These are phyloP conservation scores for Ptychobarbus kaznakovi DNA, from an alignment of 2,797 vertebrate species.

Conservation along the genomic window DNA sequence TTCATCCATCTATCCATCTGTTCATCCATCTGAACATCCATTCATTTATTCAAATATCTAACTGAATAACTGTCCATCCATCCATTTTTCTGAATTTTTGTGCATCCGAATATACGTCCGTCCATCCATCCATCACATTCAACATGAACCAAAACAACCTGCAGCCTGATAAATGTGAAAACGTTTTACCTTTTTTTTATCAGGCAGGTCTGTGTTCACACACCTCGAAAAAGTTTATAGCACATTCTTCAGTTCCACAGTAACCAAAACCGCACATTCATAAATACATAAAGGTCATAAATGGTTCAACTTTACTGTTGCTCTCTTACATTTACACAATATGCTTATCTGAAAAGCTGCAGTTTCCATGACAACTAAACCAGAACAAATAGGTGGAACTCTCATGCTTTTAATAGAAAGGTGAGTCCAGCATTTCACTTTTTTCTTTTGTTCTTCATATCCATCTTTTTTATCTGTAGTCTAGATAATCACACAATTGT, in stretches of 20 bases:
- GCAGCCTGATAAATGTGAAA: not conserved
- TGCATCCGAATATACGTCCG: not conserved
- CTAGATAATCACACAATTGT: not conserved
- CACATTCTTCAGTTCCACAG: conserved; percentile 23
- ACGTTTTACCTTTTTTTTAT: not conserved
- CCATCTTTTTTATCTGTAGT: conserved; percentile 10
- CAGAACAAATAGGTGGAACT: conserved; percentile 52
- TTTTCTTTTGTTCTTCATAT: conserved; percentile 34
- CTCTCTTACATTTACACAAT: conserved; percentile 48
- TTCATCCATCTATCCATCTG: not conserved
- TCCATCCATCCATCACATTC: not conserved
- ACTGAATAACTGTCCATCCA: not conserved
- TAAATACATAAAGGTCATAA: conserved; percentile 65
- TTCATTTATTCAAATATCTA: not conserved
- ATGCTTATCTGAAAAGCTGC: conserved; percentile 45
- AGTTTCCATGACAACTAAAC: conserved; percentile 61
- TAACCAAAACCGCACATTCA: conserved; percentile 36
- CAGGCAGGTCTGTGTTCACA: not conserved
- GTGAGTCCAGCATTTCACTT: conserved; percentile 30
- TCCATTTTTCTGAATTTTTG: not conserved
- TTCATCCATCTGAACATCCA: not conserved
- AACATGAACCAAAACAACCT: not conserved
- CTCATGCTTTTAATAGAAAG: conserved; percentile 34
- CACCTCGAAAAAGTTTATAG: conserved; percentile 18
- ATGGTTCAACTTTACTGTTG: conserved; percentile 56